Evolutionary conservation across 2,113 vertebrate genomes (phyloP), one percentile per base, ranked within the genome.

Genomic region (Chlamydotis undulata): DNA sequence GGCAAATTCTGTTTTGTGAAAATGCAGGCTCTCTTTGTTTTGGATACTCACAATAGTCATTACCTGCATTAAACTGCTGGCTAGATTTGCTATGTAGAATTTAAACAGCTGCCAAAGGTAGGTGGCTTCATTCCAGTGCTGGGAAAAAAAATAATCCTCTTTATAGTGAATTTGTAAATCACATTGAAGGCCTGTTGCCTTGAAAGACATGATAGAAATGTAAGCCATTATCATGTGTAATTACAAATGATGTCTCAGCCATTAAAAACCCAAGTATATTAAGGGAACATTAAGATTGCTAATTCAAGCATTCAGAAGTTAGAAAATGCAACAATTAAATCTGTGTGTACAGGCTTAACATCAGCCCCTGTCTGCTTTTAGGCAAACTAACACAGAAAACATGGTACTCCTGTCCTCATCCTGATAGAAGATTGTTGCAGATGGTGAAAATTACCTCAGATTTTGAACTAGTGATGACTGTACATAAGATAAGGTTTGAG

Each of bases 111-210:
- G 86, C 88, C 80, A 93, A 88, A 82, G 64, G 79, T 93, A 89
- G 52, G 68, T 94, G 85, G 93, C 76, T 94, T 92, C 73, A 26
- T 75, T 97, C 92, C 94, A 95, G 86, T 37, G 21, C 92, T 89
- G 92, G 43, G 37, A 22, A 76, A 92, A 94, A 82, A 73, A 82
- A 69, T 73, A 96, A 96, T 92, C 85, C 76, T 94, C 88, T 90
- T 95, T 90, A 71, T 45, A 75, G 85, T 65, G 76, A 94, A 96
- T 96, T 95, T 83, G 79, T 94, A 93, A 96, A 95, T 94, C 90
- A 61, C 24, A 4, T 90, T 84, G 76, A 69, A 81, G 60, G 53
- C 85, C 87, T 69, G 49, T 76, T 92, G 90, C 88, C 93, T 94
- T 93, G 73, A 92, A 94, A 94, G 69, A 60, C 68, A 14, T 45